Percentiles rank a stretch among this genome's conserved stretches.
Conservation (phyloP, 1,140 invertebrate genomes). For the Streblospio benedicti region DNA sequence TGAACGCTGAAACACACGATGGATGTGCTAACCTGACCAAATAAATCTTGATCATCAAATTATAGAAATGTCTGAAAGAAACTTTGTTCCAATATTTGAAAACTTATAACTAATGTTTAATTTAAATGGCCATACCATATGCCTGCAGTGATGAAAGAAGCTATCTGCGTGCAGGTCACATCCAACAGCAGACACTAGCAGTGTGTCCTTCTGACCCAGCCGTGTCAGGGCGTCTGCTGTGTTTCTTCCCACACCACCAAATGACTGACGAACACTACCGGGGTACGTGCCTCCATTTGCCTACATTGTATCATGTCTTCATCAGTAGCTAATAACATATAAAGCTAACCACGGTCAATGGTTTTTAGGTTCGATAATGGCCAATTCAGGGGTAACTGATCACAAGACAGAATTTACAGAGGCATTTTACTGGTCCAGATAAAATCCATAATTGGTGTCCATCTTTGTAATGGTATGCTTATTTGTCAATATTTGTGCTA, state of each 20-base stretch:
- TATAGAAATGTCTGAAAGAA: neutral
- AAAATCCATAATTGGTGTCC: no score
- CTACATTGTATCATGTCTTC: slow-evolving; percentile 25
- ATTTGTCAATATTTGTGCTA: no score
- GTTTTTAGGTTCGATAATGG: no score
- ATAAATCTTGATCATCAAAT: neutral
- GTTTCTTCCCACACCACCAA: slow-evolving; percentile 83
- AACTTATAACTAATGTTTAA: neutral
- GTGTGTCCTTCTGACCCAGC: slow-evolving; percentile 53
- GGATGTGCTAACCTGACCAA: no score
- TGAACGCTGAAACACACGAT: no score
- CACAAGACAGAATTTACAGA: no score
- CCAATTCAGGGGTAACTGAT: no score
- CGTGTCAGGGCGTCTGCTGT: slow-evolving; percentile 73
- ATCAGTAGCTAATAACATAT: neutral
- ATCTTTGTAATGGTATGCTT: no score
- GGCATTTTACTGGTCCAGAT: no score
- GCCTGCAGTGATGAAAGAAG: slow-evolving; percentile 42
- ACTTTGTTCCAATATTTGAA: neutral
- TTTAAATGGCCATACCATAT: slow-evolving; percentile 43
- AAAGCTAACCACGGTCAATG: no score
- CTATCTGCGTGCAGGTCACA: slow-evolving; percentile 54
- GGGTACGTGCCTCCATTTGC: slow-evolving; percentile 39
- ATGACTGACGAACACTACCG: slow-evolving; percentile 35
- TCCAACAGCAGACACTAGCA: slow-evolving; percentile 73